Conservation (phyloP, 2,113 vertebrate genomes). For the Apteryx owenii region DNA sequence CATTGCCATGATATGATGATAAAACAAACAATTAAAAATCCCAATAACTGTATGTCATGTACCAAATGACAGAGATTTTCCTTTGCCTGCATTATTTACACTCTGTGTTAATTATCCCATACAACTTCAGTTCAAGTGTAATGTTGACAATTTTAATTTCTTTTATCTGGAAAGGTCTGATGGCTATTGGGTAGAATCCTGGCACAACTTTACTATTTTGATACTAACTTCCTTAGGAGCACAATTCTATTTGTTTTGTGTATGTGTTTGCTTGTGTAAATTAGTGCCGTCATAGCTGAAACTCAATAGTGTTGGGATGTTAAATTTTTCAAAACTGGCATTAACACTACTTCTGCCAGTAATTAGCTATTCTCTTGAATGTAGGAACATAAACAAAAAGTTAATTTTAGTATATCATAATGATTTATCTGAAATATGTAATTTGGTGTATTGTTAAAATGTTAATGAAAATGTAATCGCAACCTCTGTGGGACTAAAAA, state of each 20-base stretch:
- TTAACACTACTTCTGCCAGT: neutral
- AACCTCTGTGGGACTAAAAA: neutral
- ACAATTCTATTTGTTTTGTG: neutral
- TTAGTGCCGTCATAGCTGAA: neutral
- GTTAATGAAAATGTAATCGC: neutral
- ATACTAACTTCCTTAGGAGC: neutral
- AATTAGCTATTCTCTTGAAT: neutral
- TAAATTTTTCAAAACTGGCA: neutral
- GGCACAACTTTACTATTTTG: neutral
- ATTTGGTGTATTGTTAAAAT: neutral
- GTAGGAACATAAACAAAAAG: neutral
- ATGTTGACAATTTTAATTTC: neutral
- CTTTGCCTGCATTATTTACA: neutral
- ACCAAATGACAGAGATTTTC: neutral
- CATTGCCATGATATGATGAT: neutral
- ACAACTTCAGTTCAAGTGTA: neutral
- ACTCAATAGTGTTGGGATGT: neutral
- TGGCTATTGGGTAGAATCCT: neutral
- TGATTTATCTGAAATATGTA: neutral
- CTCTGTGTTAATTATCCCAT: neutral
- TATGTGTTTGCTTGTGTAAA: neutral
- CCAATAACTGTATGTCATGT: neutral
- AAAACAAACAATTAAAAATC: neutral
- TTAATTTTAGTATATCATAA: neutral
- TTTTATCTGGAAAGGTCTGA: neutral